A percentile compares a stretch with the other conserved stretches of the same genome.
phyloP scores from a whole-genome alignment of 1,140 invertebrate genomes.

The Gonioctena quinquepunctata region DNA sequence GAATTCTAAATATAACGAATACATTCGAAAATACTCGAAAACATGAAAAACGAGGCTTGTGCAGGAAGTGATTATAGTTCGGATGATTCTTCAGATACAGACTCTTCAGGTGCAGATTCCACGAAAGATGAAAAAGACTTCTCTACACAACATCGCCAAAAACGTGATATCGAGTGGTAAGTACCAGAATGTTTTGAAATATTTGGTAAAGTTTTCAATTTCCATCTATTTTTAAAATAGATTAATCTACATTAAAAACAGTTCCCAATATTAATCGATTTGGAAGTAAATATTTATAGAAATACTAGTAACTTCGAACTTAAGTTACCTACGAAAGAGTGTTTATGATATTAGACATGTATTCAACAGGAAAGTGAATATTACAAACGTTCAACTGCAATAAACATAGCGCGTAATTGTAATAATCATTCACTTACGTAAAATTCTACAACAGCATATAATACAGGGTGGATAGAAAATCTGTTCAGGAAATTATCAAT shows the following conservation, averaged over 20 bases:
- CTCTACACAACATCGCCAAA: neutral
- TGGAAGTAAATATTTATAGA: neutral
- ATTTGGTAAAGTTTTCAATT: neutral
- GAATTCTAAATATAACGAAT: neutral
- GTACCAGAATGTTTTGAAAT: neutral
- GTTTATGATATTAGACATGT: neutral
- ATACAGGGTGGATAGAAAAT: too few relatives aligned
- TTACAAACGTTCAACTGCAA: neutral
- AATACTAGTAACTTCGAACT: neutral
- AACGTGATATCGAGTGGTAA: constrained; percentile 16
- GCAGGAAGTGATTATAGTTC: constrained; percentile 24
- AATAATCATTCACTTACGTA: too few relatives aligned
- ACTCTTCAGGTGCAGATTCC: neutral
- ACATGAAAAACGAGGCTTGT: constrained; percentile 4
- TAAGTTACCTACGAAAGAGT: neutral
- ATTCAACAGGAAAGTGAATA: neutral
- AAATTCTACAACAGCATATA: too few relatives aligned
- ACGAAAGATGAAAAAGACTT: constrained; percentile 15
- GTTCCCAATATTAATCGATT: neutral
- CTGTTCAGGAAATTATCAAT: too few relatives aligned
- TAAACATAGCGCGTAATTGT: too few relatives aligned
- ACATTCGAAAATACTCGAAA: neutral
- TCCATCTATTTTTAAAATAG: neutral
- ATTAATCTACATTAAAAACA: neutral
- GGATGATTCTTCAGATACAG: constrained; percentile 16